Percentiles rank a stretch among this genome's conserved stretches.
These are phyloP conservation scores for Chloroclystis v-ata DNA, from an alignment of 2,888 invertebrate genomes.

Conservation along the genomic window DNA sequence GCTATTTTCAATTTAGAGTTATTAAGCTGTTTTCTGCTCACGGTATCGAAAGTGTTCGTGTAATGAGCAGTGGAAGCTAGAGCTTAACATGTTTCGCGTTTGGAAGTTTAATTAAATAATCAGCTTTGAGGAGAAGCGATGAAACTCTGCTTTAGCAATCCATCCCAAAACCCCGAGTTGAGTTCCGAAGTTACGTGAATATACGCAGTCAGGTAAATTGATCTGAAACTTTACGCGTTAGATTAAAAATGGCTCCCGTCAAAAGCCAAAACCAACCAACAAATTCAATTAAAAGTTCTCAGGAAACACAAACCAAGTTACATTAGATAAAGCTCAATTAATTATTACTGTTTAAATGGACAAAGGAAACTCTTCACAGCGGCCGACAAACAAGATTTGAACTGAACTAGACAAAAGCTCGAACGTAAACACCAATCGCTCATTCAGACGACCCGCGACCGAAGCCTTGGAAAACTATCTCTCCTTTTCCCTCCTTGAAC, in stretches of 20 bases:
- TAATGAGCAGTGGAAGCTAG: conserved; percentile 15
- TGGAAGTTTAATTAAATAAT: conserved; percentile 23
- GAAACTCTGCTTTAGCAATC: conserved; percentile 15
- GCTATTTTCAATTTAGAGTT: conserved; percentile 10
- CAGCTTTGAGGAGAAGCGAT: conserved; percentile 13
- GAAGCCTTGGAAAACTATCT: conserved; percentile 54
- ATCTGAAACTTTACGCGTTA: conserved; percentile 45
- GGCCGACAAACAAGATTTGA: conserved; percentile 63
- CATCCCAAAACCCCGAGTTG: conserved; percentile 13
- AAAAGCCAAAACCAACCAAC: conserved; percentile 65
- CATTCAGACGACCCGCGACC: conserved; percentile 53
- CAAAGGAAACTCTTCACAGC: conserved; percentile 63
- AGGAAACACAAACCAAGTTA: conserved; percentile 60
- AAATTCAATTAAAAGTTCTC: conserved; percentile 74
- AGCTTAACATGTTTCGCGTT: conserved; percentile 13
- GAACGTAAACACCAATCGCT: conserved; percentile 66
- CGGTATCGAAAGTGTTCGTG: conserved; percentile 8
- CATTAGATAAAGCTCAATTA: conserved; percentile 69
- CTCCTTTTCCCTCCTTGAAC: conserved; percentile 52
- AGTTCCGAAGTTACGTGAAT: conserved; percentile 23
- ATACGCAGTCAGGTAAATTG: conserved; percentile 40
- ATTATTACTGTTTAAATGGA: conserved; percentile 67
- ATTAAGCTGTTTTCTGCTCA: conserved; percentile 4
- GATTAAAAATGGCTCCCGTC: conserved; percentile 48
- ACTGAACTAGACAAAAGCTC: conserved; percentile 65